Conservation (phyloP, 1,140 invertebrate species). For the Leguminivora glycinivorella region DNA sequence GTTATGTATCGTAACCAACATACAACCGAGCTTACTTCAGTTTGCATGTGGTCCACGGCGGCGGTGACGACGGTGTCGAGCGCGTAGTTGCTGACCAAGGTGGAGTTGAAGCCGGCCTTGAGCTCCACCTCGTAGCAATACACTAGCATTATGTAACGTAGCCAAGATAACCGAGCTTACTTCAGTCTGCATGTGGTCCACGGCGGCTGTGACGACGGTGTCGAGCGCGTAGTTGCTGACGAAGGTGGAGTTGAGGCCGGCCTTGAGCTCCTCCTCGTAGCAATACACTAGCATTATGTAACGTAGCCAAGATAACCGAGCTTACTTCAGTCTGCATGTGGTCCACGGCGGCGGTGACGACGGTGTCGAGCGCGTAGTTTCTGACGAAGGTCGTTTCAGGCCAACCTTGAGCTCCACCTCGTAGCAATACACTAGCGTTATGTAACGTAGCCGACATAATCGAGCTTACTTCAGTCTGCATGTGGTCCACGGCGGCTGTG, state of each 20-base stretch:
- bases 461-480: slow-evolving; percentile 87
- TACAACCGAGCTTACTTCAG: slow-evolving; percentile 83
- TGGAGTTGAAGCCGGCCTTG: slow-evolving; percentile 85
- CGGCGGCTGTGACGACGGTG: slow-evolving; percentile 83
- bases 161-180: too few relatives aligned
- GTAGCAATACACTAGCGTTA: slow-evolving; percentile 90
- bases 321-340: slow-evolving; percentile 88
- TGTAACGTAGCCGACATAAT: too few relatives aligned
- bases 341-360: slow-evolving; percentile 87
- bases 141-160: too few relatives aligned
- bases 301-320: too few relatives aligned
- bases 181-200: slow-evolving; percentile 89
- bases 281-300: slow-evolving; percentile 89
- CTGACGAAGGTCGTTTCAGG: slow-evolving; percentile 88
- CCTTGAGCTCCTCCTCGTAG: slow-evolving; percentile 88
- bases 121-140: slow-evolving; percentile 92
- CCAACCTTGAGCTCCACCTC: slow-evolving; percentile 87
- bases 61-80: slow-evolving; percentile 83
- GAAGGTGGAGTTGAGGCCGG: slow-evolving; percentile 89
- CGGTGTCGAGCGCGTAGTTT: slow-evolving; percentile 84
- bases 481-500: slow-evolving; percentile 87
- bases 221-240: slow-evolving; percentile 85
- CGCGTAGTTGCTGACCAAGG: slow-evolving; percentile 87
- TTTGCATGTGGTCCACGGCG: slow-evolving; percentile 90
- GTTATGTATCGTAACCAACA: too few relatives aligned